Base-by-base conservation (phyloP, 2,797 vertebrate species). In the Aulostomus chinensis region DNA sequence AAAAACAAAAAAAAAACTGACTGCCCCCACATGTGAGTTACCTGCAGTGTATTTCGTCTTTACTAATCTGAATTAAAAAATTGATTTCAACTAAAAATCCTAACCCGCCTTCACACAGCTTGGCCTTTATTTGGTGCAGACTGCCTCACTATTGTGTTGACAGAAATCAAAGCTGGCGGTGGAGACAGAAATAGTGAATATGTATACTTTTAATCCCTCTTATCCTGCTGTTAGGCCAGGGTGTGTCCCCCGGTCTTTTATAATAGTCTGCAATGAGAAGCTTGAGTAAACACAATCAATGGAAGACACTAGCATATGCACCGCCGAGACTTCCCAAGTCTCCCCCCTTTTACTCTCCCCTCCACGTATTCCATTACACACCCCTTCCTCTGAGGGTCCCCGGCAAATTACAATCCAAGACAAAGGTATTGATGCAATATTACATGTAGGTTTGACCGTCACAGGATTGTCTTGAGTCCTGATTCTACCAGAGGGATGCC, bases 221-320 rank as follows among this genome's bases (percentile, higher is more conserved):
- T 75, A 86, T 88, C 84, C 77, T 81, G 47, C 74, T 80, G 78
- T 83, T 76, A 85, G 84, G 69, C 70, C 76, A 66, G 80, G 88
- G 81, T 73, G 84, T 85, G 85, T 86, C 82, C 74, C 72, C 68
- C 48, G 51, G 68, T 87, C 84, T 78, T 58, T 78, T 51, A 63
- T 91, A 91, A 88, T 88, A 86, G 88, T 85, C 84, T 81, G 86
- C 88, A 84, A 90, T 90, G 84, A 90, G 87, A 87, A 81, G 89
- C 89, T 81, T 81, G 83, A 92, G 82, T 88, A 89, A 92, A 91
- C 86, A 90, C 85, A 89, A 90, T 91, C 90, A 90, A 90, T 89
- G 84, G 78, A 76, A 81, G 80, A 86, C 52, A 85, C 81, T 68
- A 66, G 71, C 74, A 80, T 58, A 81, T 67, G 63, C 76, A 83